Conservation (phyloP, 2,888 invertebrate species). For the Habroteleia sp. region DNA sequence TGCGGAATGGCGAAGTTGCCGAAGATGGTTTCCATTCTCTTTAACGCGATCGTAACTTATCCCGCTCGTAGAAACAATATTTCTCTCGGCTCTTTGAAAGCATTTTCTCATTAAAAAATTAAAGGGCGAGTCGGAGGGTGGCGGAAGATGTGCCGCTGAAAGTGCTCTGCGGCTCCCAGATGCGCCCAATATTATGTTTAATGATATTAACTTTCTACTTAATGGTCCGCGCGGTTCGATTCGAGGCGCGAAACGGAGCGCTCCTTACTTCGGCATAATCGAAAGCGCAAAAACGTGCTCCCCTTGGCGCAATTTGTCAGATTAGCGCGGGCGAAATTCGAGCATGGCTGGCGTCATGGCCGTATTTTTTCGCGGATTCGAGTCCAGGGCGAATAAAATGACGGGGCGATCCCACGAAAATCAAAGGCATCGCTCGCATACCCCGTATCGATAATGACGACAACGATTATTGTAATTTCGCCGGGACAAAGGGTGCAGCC, state of each 20-base stretch:
- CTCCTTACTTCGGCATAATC: slow-evolving; percentile 41
- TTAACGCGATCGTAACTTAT: slow-evolving; percentile 78
- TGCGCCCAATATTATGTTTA: slow-evolving; percentile 81
- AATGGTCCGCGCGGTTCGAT: slow-evolving; percentile 81
- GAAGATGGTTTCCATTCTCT: slow-evolving; percentile 70
- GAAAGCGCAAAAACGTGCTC: slow-evolving; percentile 71
- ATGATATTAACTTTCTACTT: slow-evolving; percentile 82
- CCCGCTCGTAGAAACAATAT: slow-evolving; percentile 78
- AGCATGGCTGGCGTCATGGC: slow-evolving; percentile 9
- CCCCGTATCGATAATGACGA: slow-evolving; percentile 78
- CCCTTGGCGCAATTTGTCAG: slow-evolving; percentile 75
- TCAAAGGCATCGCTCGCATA: slow-evolving; percentile 79
- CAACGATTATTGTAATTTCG: slow-evolving; percentile 79
- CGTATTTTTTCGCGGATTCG: background rate
- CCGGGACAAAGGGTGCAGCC: slow-evolving; percentile 73
- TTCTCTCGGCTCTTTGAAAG: slow-evolving; percentile 83
- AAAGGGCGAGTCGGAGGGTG: slow-evolving; percentile 72
- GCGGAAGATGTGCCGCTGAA: slow-evolving; percentile 69
- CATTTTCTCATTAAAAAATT: slow-evolving; percentile 86
- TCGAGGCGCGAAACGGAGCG: slow-evolving; percentile 77
- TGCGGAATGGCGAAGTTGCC: slow-evolving; percentile 51
- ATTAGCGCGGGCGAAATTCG: slow-evolving; percentile 43
- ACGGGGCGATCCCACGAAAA: slow-evolving; percentile 60
- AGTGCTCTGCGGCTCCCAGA: slow-evolving; percentile 81
- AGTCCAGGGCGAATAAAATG: slow-evolving; percentile 19